phyloP scores from a whole-genome alignment of 2,797 vertebrate genomes.

The Oreochromis grahami region DNA sequence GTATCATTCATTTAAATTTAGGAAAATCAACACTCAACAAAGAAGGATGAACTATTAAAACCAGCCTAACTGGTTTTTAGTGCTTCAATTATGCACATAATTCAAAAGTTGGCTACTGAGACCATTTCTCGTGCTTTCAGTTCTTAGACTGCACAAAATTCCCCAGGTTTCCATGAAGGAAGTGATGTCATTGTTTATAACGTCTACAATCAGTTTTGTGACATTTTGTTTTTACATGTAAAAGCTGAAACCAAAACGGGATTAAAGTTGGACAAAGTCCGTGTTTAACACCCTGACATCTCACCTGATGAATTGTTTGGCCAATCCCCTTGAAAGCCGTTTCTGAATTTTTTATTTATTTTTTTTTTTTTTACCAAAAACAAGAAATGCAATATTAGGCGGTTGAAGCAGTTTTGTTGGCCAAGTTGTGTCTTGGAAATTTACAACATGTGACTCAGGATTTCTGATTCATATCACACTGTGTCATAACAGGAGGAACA shows the following conservation, averaged over 20 bases:
- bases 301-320: constrained; percentile 1
- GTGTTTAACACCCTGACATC: neutral
- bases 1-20: constrained; percentile 3
- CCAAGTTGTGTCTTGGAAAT: constrained; percentile 11
- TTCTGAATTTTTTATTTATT: neutral
- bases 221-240: neutral
- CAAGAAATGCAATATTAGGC: neutral
- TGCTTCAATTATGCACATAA: neutral
- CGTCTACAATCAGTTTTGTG: neutral
- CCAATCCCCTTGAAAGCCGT: neutral
- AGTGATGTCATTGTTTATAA: neutral
- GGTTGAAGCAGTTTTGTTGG: neutral
- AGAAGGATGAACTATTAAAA: neutral
- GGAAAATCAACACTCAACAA: neutral
- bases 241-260: neutral
- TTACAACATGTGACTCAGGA: constrained; percentile 31
- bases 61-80: neutral
- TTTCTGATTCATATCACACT: constrained; percentile 43
- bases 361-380: neutral
- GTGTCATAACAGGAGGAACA: constrained; percentile 27
- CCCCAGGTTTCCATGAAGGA: neutral
- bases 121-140: neutral
- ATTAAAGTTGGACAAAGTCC: neutral
- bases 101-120: neutral
- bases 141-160: neutral